A percentile compares a stretch with the other conserved stretches of the same genome.
These are phyloP conservation scores for Nineta flava DNA, from an alignment of 2,888 invertebrate genomes.

Conservation along the genomic window DNA sequence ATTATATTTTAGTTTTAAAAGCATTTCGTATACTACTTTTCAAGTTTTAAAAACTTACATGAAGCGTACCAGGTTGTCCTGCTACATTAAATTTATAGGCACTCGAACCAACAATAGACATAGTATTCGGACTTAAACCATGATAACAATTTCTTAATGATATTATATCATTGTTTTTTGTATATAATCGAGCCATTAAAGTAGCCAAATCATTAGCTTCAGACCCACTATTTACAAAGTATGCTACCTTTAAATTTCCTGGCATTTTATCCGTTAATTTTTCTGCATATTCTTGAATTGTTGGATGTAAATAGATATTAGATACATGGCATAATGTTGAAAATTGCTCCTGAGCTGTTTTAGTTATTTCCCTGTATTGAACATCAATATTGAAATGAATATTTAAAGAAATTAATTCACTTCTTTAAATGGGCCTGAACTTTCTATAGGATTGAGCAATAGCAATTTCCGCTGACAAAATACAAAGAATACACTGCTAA, in stretches of 20 bases:
- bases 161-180: constrained; percentile 69
- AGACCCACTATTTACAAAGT: constrained; percentile 90
- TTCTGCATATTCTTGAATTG: constrained; percentile 79
- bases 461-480: too few relatives aligned
- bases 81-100: constrained; percentile 65
- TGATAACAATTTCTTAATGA: constrained; percentile 84
- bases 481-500: too few relatives aligned
- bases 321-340: constrained; percentile 82
- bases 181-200: constrained; percentile 70
- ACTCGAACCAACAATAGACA: constrained; percentile 61
- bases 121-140: constrained; percentile 72
- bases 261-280: constrained; percentile 69
- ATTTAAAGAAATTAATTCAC: not conserved
- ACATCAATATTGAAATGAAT: constrained; percentile 10
- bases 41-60: constrained; percentile 37
- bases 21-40: not conserved
- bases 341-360: constrained; percentile 63
- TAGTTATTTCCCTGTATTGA: constrained; percentile 58
- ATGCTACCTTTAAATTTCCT: constrained; percentile 73
- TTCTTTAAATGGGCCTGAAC: not conserved
- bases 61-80: constrained; percentile 53
- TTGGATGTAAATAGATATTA: constrained; percentile 78
- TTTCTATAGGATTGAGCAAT: too few relatives aligned
- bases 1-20: not conserved
- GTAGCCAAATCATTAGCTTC: constrained; percentile 95